Percentiles rank a stretch among this genome's conserved stretches.
These are phyloP conservation scores for Helleia helle DNA, from an alignment of 2,888 invertebrate species.

Conservation along the genomic window DNA sequence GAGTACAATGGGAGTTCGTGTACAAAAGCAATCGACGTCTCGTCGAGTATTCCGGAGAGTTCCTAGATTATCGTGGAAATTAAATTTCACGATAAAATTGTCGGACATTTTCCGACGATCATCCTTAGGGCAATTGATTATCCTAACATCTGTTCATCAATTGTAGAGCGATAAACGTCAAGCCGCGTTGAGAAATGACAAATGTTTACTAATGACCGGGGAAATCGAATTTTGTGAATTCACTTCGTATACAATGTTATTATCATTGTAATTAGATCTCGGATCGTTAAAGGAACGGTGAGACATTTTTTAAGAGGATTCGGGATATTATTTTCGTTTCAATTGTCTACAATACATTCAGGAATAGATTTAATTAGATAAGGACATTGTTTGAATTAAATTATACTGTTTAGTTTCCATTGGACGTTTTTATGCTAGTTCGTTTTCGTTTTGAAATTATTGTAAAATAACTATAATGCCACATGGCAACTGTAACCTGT, in stretches of 20 bases:
- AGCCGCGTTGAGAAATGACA: slow-evolving; percentile 21
- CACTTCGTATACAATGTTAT: background rate
- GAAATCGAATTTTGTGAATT: slow-evolving; percentile 6
- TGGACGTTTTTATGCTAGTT: too few species aligned
- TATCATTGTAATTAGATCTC: background rate
- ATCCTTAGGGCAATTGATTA: slow-evolving; percentile 17
- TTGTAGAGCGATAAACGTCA: slow-evolving; percentile 47
- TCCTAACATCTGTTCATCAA: slow-evolving; percentile 35
- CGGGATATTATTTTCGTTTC: slow-evolving; percentile 1
- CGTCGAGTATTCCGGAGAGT: too few species aligned
- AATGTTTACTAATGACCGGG: slow-evolving; percentile 22
- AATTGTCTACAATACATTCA: slow-evolving; percentile 8
- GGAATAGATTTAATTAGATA: slow-evolving; percentile 11
- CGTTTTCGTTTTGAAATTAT: too few species aligned
- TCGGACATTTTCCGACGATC: slow-evolving; percentile 12
- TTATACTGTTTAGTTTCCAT: too few species aligned
- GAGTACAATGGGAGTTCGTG: too few species aligned
- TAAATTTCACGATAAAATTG: slow-evolving; percentile 4
- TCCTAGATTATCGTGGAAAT: slow-evolving; percentile 8
- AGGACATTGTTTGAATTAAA: too few species aligned
- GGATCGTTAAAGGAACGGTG: background rate
- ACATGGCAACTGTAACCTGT: too few species aligned
- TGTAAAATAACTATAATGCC: too few species aligned
- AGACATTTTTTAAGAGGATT: too few species aligned
- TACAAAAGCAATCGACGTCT: too few species aligned